Conservation (phyloP, 2,113 vertebrate species). For the Thalassoma bifasciatum region DNA sequence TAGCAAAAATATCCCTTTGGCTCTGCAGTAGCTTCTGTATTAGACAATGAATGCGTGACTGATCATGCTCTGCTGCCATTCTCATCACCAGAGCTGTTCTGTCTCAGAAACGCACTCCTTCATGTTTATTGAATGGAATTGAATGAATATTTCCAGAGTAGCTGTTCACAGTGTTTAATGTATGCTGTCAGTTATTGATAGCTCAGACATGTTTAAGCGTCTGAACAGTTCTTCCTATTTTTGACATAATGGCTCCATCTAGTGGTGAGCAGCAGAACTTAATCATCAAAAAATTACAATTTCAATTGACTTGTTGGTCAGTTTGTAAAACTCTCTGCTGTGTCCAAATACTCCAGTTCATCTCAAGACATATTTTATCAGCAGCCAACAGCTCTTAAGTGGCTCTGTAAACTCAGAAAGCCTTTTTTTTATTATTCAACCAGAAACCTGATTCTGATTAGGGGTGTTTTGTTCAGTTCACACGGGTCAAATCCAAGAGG, state of each 20-base stretch:
- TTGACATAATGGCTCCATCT: constrained; percentile 3
- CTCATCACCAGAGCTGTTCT: too few species aligned
- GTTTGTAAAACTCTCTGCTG: not conserved
- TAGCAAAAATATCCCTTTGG: too few species aligned
- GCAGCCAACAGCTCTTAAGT: not conserved
- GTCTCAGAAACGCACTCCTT: too few species aligned
- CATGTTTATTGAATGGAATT: too few species aligned
- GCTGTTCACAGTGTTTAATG: too few species aligned
- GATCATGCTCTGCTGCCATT: too few species aligned
- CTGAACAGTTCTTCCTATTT: not conserved
- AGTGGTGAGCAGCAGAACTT: constrained; percentile 4
- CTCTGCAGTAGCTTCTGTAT: too few species aligned
- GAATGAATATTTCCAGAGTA: not conserved
- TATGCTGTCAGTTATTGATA: not conserved
- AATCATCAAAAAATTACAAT: not conserved
- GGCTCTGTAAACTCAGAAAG: not conserved
- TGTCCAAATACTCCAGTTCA: not conserved
- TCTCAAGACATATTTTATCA: not conserved
- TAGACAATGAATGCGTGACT: too few species aligned
- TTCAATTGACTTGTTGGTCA: not conserved
- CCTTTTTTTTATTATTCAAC: not conserved
- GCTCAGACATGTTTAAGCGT: not conserved
- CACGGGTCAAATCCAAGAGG: too few species aligned
- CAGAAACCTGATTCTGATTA: not conserved
- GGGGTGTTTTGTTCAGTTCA: not conserved